Percentiles rank a stretch among this genome's conserved stretches.
phyloP scores from a whole-genome alignment of 2,797 vertebrate genomes.

The Scarus forsteni region DNA sequence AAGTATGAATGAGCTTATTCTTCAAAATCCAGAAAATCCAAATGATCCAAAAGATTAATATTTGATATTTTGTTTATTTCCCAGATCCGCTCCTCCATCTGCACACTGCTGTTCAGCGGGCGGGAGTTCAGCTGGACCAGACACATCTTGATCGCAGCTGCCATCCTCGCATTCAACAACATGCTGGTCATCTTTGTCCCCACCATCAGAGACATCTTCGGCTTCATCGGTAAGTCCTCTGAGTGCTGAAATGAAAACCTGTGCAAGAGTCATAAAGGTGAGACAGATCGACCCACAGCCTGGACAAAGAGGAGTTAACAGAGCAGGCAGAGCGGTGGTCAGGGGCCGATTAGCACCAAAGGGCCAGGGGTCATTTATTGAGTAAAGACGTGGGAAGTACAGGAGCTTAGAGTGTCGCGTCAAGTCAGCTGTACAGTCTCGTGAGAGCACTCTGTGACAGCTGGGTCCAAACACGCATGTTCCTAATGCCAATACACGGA shows the following conservation, averaged over 20 bases:
- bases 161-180: slow-evolving; percentile 91
- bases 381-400: slow-evolving; percentile 24
- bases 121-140: slow-evolving; percentile 95
- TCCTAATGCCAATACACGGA: not conserved
- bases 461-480: not conserved
- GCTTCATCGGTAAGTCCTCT: slow-evolving; percentile 94
- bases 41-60: not conserved
- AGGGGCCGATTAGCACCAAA: slow-evolving; percentile 14
- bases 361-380: slow-evolving; percentile 34
- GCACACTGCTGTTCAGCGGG: slow-evolving; percentile 88
- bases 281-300: not conserved
- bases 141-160: slow-evolving; percentile 90
- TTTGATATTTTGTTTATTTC: not conserved
- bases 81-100: slow-evolving; percentile 96
- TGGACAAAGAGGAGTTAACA: slow-evolving; percentile 3
- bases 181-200: slow-evolving; percentile 96
- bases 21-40: not conserved
- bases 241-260: no score
- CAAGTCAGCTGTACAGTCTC: slow-evolving; percentile 40
- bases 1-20: not conserved
- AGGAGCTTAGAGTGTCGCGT: slow-evolving; percentile 40
- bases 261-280: no score
- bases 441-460: slow-evolving; percentile 41
- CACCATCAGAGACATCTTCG: slow-evolving; percentile 97
- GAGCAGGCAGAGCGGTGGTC: not conserved